Evolutionary conservation across 1,140 invertebrate species (phyloP).

Genomic region (Macrobrachium rosenbergii): DNA sequence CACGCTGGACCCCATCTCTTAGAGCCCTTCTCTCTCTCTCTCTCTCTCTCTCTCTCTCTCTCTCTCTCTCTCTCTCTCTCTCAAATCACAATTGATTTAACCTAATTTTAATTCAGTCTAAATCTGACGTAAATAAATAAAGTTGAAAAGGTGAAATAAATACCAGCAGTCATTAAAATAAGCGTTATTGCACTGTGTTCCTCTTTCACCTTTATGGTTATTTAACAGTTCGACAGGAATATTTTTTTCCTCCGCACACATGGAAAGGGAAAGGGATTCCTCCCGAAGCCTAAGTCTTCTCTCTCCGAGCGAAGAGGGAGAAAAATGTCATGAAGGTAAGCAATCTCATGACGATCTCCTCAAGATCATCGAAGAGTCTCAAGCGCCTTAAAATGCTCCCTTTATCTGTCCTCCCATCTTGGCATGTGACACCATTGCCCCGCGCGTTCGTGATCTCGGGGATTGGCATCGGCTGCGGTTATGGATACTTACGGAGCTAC

Average conservation of each 20-base stretch:
- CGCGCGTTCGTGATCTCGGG: neutral
- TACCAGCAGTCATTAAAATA: too few species aligned
- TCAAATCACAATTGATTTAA: neutral
- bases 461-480: neutral
- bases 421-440: slow-evolving; percentile 28
- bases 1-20: slow-evolving; percentile 37
- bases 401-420: slow-evolving; percentile 8
- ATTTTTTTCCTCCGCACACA: too few species aligned
- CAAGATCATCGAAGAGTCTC: neutral
- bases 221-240: too few species aligned
- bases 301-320: too few species aligned
- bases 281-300: too few species aligned
- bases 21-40: slow-evolving; percentile 12
- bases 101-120: neutral
- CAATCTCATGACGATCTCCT: too few species aligned
- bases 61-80: neutral
- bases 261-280: too few species aligned
- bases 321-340: too few species aligned
- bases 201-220: too few species aligned
- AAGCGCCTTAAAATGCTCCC: neutral
- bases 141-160: too few species aligned
- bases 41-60: slow-evolving; percentile 14
- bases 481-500: slow-evolving; percentile 26
- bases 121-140: neutral
- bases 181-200: too few species aligned